phyloP scores from a whole-genome alignment of 1,140 invertebrate genomes.

The Pygmarrhopalites habei region DNA sequence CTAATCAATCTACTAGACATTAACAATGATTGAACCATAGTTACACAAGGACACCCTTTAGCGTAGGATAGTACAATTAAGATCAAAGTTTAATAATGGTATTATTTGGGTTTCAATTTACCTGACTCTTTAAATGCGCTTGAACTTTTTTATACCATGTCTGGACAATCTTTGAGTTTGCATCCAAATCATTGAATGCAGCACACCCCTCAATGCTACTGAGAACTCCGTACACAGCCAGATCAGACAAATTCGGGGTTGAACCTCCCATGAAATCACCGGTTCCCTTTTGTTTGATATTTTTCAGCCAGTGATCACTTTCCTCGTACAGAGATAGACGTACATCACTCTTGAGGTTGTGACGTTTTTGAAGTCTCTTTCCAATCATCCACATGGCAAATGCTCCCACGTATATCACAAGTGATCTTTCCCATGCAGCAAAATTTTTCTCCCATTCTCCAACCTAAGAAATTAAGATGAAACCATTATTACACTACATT shows the following conservation, averaged over 20 bases:
- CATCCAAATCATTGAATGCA: slow-evolving; percentile 75
- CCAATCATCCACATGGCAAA: slow-evolving; percentile 88
- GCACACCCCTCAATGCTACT: slow-evolving; percentile 90
- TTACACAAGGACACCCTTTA: too few species aligned
- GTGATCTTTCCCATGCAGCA: slow-evolving; percentile 66
- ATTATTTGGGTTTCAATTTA: too few species aligned
- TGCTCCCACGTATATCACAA: slow-evolving; percentile 92
- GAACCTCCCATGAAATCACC: slow-evolving; percentile 69
- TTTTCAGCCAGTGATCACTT: slow-evolving; percentile 68
- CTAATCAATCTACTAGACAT: too few species aligned
- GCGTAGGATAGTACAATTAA: too few species aligned
- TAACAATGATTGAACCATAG: too few species aligned
- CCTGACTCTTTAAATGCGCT: slow-evolving; percentile 17
- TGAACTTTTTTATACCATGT: slow-evolving; percentile 49
- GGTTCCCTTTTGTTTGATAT: slow-evolving; percentile 60
- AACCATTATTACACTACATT: not conserved
- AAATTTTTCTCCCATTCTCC: slow-evolving; percentile 91
- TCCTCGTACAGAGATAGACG: slow-evolving; percentile 82
- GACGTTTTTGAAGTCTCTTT: slow-evolving; percentile 75
- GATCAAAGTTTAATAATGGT: too few species aligned
- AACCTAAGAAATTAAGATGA: too few species aligned
- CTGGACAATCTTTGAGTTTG: slow-evolving; percentile 60
- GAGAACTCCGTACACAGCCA: slow-evolving; percentile 86
- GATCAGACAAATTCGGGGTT: slow-evolving; percentile 83
- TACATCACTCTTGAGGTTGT: slow-evolving; percentile 81